Evolutionary conservation across 1,140 invertebrate genomes (phyloP), one percentile per base, ranked within the genome.

Genomic region (Eumaeus atala): DNA sequence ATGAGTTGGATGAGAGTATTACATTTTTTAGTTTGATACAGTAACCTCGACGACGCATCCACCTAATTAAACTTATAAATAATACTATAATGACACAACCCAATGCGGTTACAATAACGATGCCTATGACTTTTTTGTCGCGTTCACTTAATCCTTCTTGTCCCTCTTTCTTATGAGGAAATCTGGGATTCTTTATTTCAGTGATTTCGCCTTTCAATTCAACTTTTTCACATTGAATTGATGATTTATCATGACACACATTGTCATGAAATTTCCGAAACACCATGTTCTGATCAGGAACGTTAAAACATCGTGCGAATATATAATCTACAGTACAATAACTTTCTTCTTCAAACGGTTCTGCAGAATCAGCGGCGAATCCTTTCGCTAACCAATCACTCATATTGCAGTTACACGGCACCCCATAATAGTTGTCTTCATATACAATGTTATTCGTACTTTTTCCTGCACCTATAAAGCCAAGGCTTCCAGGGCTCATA

Each of bases 381-480:
- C 90, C 76, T 52, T 87, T 74, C 1, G 72, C 70, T 16, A 93
- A 67, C 90, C 90, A 92, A 16, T 72, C 61, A 10, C 87, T 86
- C 21, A 92, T 84, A 48, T 90, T 88, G 69, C 92, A 94, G 52
- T 88, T 85, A 64, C 93, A 94, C 3, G 80, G 72, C 60, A 89
- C 72, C 44, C 89, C 89, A 67, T 92, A 93, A 51, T 90, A 91
- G 72, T 93, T 93, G 37, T 89, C 88, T 28, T 88, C 85, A 34
- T 92, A 90, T 8, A 80, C 73, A 1, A 90, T 76, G 12, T 74
- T 74, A n/a, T 83, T 77, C 4, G 85, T 74, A 5, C 79, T 75
- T 51, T 69, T 67, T 35, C 57, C 85, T 38, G 90, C 78, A 1
- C 89, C 86, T 1, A 91, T 77, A 60, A 92, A 91, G 35, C 69